phyloP scores from a whole-genome alignment of 2,797 vertebrate species.

The Anas flavirostris region DNA sequence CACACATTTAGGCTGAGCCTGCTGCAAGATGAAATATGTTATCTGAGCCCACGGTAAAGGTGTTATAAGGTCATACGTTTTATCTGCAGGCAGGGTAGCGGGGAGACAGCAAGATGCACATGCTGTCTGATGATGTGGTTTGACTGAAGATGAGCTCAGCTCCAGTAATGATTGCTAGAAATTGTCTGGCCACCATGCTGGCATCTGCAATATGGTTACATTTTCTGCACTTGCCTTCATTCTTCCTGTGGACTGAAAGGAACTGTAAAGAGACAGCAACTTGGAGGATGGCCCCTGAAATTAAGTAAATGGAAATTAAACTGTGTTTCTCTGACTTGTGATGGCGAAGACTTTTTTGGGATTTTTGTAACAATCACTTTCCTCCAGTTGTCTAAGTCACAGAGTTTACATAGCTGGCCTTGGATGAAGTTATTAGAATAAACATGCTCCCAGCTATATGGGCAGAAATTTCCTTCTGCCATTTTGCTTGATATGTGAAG shows the following conservation, averaged over 20 bases:
- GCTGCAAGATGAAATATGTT: neutral
- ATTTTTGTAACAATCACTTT: neutral
- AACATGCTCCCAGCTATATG: neutral
- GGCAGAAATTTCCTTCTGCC: neutral
- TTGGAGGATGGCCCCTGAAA: neutral
- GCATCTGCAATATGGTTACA: neutral
- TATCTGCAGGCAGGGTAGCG: neutral
- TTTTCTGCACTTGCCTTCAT: neutral
- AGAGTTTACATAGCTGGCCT: neutral
- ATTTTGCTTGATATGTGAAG: neutral
- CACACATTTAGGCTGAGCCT: neutral
- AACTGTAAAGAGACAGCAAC: neutral
- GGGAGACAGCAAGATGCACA: neutral
- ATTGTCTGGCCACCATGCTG: neutral
- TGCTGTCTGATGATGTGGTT: neutral
- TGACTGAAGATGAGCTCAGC: constrained; percentile 19
- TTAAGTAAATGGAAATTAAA: neutral
- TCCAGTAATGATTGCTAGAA: neutral
- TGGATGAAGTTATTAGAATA: neutral
- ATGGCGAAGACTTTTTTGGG: neutral
- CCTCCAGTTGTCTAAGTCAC: neutral
- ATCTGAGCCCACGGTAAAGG: neutral
- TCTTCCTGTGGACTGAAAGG: neutral
- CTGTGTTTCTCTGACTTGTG: neutral
- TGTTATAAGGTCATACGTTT: neutral